Base-by-base conservation (phyloP, 1,140 invertebrate species). In the Akabosia matsudoensis region DNA sequence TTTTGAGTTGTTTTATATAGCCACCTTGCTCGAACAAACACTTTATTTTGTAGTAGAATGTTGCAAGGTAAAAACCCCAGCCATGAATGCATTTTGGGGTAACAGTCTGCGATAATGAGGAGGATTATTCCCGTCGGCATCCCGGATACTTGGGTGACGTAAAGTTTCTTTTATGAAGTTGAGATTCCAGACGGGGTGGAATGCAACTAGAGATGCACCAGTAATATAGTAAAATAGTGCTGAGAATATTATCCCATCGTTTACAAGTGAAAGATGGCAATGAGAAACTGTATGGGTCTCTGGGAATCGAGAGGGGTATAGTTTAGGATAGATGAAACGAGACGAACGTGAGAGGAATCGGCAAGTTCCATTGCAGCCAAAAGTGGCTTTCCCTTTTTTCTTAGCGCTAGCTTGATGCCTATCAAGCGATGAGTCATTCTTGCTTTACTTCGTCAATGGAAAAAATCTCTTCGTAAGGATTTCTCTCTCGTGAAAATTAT, bases 321-420 rank as follows among this genome's bases (percentile, higher is more conserved):
- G 56, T 64, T 7, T 64, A 10, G 56, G n/a, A 10, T 64, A 22
- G n/a, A 28, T 24, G 56, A 22, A 28, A 7, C 56, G 28, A 70
- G 24, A 26, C 24, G 33, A 3, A 30, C 67, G 33, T 70, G 67
- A 70, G 67, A 30, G 24, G 54, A 56, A 56, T 56, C 54, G 13
- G 54, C 54, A 56, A 56, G n/a, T 56, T 56, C 54, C 22, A 13
- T n/a, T 45, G 37, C 54, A 56, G n/a, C n/a, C n/a, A n/a, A n/a
- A n/a, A n/a, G n/a, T n/a, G n/a, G n/a, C n/a, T n/a, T n/a, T n/a
- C n/a, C n/a, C 54, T 10, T 56, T 56, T 56, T 56, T 22, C 54
- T 56, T 56, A 13, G 4, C 22, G 7, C 54, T 22, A 13, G 4
- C 24, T 22, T 24, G 4, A 10, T 22, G n/a, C 24, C 54, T 22